phyloP scores from a whole-genome alignment of 2,797 vertebrate species.

The Dipus sagitta region DNA sequence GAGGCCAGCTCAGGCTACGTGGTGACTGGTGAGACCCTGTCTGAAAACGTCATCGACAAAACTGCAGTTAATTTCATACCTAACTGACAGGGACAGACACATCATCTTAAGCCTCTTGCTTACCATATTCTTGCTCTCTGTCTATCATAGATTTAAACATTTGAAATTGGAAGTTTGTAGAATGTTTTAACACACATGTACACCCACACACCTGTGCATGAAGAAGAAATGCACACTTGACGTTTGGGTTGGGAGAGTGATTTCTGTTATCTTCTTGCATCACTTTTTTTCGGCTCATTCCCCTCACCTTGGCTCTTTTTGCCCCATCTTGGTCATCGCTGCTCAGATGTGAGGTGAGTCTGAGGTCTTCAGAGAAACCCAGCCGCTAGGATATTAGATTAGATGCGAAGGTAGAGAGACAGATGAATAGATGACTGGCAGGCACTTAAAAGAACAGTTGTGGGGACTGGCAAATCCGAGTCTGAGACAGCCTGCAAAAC shows the following conservation, averaged over 20 bases:
- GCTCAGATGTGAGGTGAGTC: background rate
- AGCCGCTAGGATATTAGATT: background rate
- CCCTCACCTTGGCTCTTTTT: background rate
- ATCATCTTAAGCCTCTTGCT: background rate
- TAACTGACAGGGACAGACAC: background rate
- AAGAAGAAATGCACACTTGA: background rate
- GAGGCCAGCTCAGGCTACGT: no score
- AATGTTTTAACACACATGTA: background rate
- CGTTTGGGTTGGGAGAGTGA: background rate
- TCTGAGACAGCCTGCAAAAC: background rate
- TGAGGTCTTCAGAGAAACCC: background rate
- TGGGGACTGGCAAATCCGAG: background rate
- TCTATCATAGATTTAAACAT: constrained; percentile 5
- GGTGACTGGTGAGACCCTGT: background rate
- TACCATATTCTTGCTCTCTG: background rate
- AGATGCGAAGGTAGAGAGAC: background rate
- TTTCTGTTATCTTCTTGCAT: background rate
- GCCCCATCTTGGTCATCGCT: background rate
- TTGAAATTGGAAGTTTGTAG: background rate
- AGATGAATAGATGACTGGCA: background rate
- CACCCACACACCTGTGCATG: background rate
- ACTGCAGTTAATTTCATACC: background rate
- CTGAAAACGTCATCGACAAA: background rate
- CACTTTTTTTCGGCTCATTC: background rate
- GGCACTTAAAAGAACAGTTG: no score